Evolutionary conservation across 1,140 invertebrate genomes (phyloP), one percentile per base, ranked within the genome.

Genomic region (Daktulosphaira vitifoliae): DNA sequence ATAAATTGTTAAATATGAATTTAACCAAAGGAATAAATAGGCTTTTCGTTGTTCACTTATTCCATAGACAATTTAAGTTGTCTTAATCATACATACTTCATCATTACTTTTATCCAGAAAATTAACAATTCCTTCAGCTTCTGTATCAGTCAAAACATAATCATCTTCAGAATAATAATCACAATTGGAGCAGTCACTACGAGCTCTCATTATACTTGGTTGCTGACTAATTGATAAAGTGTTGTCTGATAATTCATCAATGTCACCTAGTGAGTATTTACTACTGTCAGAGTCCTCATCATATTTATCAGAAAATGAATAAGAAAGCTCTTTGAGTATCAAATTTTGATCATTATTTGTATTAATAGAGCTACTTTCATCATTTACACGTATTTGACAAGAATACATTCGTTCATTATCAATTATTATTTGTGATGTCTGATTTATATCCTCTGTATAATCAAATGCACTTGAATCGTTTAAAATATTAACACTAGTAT

Each of bases 21-120:
- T 33, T 11, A 5, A 33, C 29, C 5, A 33, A 33, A 33, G 29
- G 5, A 11, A 33, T 11, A 5, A 33, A 6, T 33, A 33, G 29
- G 29, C 29, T 6, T 11, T 33, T 33, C 5, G 29, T 6, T 33
- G n/a, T n/a, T n/a, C n/a, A n/a, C n/a, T n/a, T n/a, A n/a, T n/a
- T n/a, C n/a, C n/a, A n/a, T n/a, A n/a, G n/a, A n/a, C n/a, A n/a
- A n/a, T n/a, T n/a, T n/a, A n/a, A n/a, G n/a, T n/a, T n/a, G n/a
- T n/a, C n/a, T n/a, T n/a, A n/a, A n/a, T n/a, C n/a, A 62, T 67
- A 70, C 71, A 53, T 74, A 75, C 74, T 70, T 74, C 69, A 65
- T 71, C 68, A 68, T 71, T 73, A 37, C 67, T 70, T 69, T 73
- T 73, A 29, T 70, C 73, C 52, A 74, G 67, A 56, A 75, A 73